phyloP scores from a whole-genome alignment of 2,113 vertebrate species.

The chimpanzee (Pan troglodytes) region NHGRI_mPanTro3-v2.1_pri NC_072410.2:12187001-12187500 shows the following conservation, averaged over 20 bases:
- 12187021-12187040: neutral
- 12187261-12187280: neutral
- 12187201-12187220: neutral
- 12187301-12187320: neutral
- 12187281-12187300: too few relatives aligned
- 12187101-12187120: neutral
- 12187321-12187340: neutral
- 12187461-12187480: neutral
- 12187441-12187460: neutral
- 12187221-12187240: too few relatives aligned
- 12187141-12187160: rapidly evolving
- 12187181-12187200: neutral
- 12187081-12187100: neutral
- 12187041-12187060: neutral
- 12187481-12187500: neutral
- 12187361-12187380: neutral
- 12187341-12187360: neutral
- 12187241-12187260: neutral
- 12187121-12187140: neutral
- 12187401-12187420: too few relatives aligned
- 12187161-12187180: neutral
- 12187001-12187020: neutral
- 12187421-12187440: neutral
- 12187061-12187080: neutral
- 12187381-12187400: neutral